phyloP scores from a whole-genome alignment of 2,113 vertebrate species.

The Ceyx margarethae region DNA sequence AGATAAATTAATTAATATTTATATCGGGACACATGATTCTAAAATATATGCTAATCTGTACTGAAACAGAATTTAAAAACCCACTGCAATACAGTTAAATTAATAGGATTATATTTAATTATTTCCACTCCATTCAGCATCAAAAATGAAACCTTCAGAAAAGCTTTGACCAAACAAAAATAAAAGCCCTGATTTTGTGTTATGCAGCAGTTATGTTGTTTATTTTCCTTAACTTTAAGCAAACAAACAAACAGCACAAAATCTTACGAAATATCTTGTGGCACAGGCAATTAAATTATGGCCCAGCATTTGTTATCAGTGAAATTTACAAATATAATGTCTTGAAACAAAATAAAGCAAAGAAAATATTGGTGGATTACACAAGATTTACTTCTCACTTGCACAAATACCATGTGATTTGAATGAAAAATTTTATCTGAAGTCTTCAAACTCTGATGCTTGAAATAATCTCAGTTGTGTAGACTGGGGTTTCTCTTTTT shows the following conservation, averaged over 20 bases:
- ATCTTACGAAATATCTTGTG: not conserved
- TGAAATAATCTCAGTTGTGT: not conserved
- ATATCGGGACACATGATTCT: not conserved
- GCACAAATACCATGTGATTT: not conserved
- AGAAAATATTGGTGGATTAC: not conserved
- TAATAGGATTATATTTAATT: not conserved
- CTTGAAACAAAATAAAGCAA: not conserved
- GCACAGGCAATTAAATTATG: not conserved
- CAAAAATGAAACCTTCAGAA: not conserved
- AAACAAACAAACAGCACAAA: not conserved
- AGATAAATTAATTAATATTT: not conserved
- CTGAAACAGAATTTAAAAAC: not conserved
- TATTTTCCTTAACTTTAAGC: not conserved
- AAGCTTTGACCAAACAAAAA: not conserved
- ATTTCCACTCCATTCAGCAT: not conserved
- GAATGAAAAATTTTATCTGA: not conserved
- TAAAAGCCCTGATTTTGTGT: not conserved
- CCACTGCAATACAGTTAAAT: not conserved
- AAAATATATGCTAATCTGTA: not conserved
- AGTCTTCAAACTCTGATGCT: not conserved
- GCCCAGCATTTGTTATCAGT: not conserved
- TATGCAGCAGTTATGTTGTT: not conserved
- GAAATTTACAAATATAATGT: not conserved
- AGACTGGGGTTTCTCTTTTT: not conserved
- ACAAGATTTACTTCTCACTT: not conserved